Base-by-base conservation (phyloP, 2,888 invertebrate species). In the Idaea dimidiata region DNA sequence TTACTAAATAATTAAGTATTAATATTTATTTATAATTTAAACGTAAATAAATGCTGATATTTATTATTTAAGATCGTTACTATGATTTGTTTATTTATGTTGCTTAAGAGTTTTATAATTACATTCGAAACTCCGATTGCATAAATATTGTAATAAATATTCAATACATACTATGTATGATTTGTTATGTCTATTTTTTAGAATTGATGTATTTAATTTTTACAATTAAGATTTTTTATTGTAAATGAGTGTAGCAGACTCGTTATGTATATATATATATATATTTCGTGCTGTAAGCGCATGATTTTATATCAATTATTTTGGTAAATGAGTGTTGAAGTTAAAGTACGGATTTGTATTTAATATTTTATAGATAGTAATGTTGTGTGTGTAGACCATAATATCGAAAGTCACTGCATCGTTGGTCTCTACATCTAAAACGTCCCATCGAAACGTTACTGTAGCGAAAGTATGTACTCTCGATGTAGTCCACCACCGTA, bases 51-150 rank as follows among this genome's bases (percentile, higher is more conserved):
- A 43, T 43, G 10, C 3, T 43, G 14, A 14, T 43, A 43, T 56
- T 56, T 56, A 85, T 86, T 86, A 87, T 85, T 43, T 43, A 43
- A 43, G 10, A 43, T 88, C 87, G 80, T 84, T 86, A 89, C 91
- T 90, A 91, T 91, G 91, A 91, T 91, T 90, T 85, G 85, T 86
- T 87, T 89, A 83, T 84, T 84, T 84, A 83, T 81, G 75, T 77
- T 73, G 54, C 78, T 78, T 75, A 79, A 76, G 72, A 71, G 71
- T 73, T 71, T 81, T 78, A 78, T 80, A 77, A 72, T 77, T 81
- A 70, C 82, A 84, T 80, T 80, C 72, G 79, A 81, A 76, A 86
- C 86, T 87, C 85, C 85, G 76, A 80, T 71, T 65, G 60, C 66
- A 69, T 43, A 43, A 43, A 43, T 43, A 43, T 43, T 43, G 6